Base-by-base conservation (phyloP, 2,113 vertebrate genomes). In the Oenanthe melanoleuca region DNA sequence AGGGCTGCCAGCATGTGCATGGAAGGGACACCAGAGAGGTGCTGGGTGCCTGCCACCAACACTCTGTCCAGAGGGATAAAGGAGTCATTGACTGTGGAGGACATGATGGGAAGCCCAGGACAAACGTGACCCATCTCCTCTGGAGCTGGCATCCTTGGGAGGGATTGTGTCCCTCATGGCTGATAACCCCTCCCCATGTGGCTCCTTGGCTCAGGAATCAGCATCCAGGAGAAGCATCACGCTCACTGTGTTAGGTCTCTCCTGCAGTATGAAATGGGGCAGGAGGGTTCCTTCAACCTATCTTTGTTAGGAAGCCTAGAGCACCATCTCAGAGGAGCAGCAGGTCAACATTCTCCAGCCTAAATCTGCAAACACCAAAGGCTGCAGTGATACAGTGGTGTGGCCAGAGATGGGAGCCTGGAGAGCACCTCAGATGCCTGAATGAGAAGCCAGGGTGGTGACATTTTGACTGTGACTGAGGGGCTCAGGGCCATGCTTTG, bases 321-420 rank as follows among this genome's bases (percentile, higher is more conserved):
- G 4, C 18, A 33, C 20, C 0, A 0, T 24, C 23, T 79, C 52
- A 72, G 44, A 23, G 33, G 12, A 79, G 34, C 12, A 82, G 17
- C 25, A 47, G 29, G 26, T 47, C 70, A 53, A 0, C 22, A 31
- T 6, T 71, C 9, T 38, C 60, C 33, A 22, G 9, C 0, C 0
- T 71, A 64, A 59, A 50, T 24, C 33, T 60, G n/a, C 9, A 8
- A 12, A 33, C 8, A 29, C 3, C 26, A 34, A 60, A 72, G 37
- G 24, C 59, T 86, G 34, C 21, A 50, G 2, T 18, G 11, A 21
- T 8, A 2, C 5, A 2, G 20, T 56, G 15, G 11, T 37, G 20
- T 67, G 47, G 34, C 13, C 9, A 49, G 52, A 80, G n/a, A 12
- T 3, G 4, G 57, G 29, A 66, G 13, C 18, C 57, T 64, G 71